Conservation (phyloP, 2,888 invertebrate species). For the Drosophila affinis region DNA sequence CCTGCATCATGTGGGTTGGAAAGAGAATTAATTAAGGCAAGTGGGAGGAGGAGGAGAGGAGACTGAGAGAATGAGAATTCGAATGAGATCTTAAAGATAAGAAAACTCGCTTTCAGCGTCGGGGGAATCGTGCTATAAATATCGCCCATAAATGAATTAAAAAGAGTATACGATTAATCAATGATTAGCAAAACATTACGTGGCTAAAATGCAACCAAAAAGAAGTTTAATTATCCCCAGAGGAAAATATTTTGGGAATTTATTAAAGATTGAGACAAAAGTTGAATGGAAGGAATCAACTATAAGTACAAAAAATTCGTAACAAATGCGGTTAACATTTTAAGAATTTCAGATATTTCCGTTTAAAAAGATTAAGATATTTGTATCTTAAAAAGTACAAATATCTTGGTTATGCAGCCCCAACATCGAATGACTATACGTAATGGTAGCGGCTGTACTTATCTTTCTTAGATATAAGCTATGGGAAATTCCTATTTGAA, state of each 20-base stretch:
- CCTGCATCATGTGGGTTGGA: slow-evolving; percentile 64
- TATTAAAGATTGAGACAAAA: neutral
- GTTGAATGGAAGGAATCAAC: neutral
- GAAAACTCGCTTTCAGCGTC: slow-evolving; percentile 4
- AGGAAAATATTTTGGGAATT: neutral
- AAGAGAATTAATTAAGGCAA: slow-evolving; percentile 66
- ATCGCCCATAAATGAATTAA: slow-evolving; percentile 22
- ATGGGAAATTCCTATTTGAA: no score
- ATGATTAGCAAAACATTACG: slow-evolving; percentile 26
- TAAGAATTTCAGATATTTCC: no score
- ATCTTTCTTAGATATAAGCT: no score
- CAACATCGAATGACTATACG: no score
- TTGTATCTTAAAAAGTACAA: no score
- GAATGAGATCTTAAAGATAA: slow-evolving; percentile 32
- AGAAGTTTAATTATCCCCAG: neutral
- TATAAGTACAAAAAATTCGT: no score
- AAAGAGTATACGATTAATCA: slow-evolving; percentile 30
- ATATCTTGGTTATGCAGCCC: no score
- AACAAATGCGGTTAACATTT: no score
- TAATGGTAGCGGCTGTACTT: no score
- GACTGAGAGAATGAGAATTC: neutral
- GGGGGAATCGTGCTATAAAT: slow-evolving; percentile 34
- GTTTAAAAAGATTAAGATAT: no score
- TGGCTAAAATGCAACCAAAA: slow-evolving; percentile 8
- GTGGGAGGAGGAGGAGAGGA: slow-evolving; percentile 6